Base-by-base conservation (phyloP, 2,113 vertebrate genomes). In the Oceanites oceanicus region DNA sequence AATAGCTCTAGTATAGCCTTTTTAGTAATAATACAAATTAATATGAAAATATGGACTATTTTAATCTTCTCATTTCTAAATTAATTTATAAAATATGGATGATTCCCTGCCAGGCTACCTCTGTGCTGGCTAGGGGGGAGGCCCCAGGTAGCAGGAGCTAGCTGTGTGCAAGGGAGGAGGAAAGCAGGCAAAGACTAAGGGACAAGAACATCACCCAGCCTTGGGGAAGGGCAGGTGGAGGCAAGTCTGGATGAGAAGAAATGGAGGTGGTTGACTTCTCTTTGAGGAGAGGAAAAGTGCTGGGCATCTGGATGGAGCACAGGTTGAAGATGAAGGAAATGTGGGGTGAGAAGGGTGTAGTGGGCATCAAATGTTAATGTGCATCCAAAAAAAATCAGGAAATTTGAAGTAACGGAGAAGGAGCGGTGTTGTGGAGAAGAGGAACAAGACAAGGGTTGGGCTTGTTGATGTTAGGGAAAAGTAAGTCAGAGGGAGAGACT, bases 51-150 rank as follows among this genome's bases (percentile, higher is more conserved):
- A 85, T 1, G 23, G 71, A 73, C 47, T 36, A 52, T 93, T 94
- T 92, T 83, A 82, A 79, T 91, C 19, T 32, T 82, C 76, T 90
- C 0, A 0, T 85, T 96, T 95, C 78, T 77, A 80, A 86, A 92
- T 90, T 70, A 88, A 68, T 94, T 89, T 94, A 62, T 84, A 90
- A 94, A 94, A 88, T 91, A 92, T 36, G 62, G 82, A 79, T 90
- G 70, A 56, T 70, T 85, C 38, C 34, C 50, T 76, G 45, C 75
- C 61, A 88, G 74, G 49, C 49, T 79, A 36, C 73, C 40, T 70
- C 49, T 65, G 27, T 45, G 52, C 42, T 79, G 73, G 45, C 26
- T 40, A 38, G 34, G 10, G 55, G n/a, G 32, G 20, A 88, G 67
- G 52, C 27, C 32, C 29, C 40, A 81, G 66, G 71, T 89, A 82